These are phyloP conservation scores for Eclectus roratus DNA, from an alignment of 2,113 vertebrate species.

Conservation along the genomic window DNA sequence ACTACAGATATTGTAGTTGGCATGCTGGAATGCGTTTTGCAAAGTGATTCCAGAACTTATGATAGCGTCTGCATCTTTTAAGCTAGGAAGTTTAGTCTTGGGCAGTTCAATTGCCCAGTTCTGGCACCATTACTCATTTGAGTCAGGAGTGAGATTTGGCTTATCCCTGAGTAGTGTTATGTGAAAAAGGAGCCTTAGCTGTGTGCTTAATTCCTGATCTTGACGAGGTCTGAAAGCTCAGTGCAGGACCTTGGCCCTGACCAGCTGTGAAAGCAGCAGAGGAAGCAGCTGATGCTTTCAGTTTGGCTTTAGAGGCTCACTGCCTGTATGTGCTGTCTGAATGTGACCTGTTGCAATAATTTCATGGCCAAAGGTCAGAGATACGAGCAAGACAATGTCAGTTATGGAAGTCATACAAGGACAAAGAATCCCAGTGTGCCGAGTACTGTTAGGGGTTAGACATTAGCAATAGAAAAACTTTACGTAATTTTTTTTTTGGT, in stretches of 20 bases:
- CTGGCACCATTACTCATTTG: neutral
- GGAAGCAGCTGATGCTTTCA: neutral
- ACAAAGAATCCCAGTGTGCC: neutral
- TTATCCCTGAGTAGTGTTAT: neutral
- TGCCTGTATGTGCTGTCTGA: neutral
- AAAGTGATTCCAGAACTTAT: neutral
- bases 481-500: neutral
- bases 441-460: neutral
- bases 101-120: neutral
- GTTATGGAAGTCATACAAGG: neutral
- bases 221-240: neutral
- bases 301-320: neutral
- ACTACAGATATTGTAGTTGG: neutral
- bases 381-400: neutral
- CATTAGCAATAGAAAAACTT: neutral
- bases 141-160: conserved; percentile 13
- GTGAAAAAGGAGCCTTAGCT: neutral
- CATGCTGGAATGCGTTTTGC: neutral
- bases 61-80: neutral
- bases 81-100: neutral
- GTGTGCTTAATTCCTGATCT: neutral
- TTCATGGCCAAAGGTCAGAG: neutral
- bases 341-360: neutral
- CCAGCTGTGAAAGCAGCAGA: neutral
- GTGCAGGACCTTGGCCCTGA: neutral